These are phyloP conservation scores for Drosophila mayaguana DNA, from an alignment of 2,888 invertebrate genomes.

Conservation along the genomic window DNA sequence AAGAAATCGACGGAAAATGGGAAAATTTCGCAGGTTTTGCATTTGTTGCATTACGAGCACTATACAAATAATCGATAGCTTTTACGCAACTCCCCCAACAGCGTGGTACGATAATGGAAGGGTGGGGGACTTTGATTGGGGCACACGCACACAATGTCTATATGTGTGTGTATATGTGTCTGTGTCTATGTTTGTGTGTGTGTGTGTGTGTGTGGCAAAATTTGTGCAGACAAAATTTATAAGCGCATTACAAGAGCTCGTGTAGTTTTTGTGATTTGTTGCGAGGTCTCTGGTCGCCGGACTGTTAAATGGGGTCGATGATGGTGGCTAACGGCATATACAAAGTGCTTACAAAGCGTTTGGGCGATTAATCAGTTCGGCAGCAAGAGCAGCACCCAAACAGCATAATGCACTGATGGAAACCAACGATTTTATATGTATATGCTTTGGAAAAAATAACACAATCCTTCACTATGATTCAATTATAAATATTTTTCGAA, in stretches of 20 bases:
- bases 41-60: slow-evolving; percentile 63
- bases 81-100: slow-evolving; percentile 62
- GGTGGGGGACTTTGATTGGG: slow-evolving; percentile 9
- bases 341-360: slow-evolving; percentile 80
- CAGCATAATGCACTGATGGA: slow-evolving; percentile 23
- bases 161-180: neutral
- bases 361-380: slow-evolving; percentile 78
- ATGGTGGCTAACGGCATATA: slow-evolving; percentile 29
- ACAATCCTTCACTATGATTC: neutral
- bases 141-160: neutral
- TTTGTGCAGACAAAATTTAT: slow-evolving; percentile 77
- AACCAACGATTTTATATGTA: neutral
- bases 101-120: slow-evolving; percentile 24
- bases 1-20: slow-evolving; percentile 36
- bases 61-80: slow-evolving; percentile 75
- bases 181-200: too few species aligned
- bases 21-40: slow-evolving; percentile 46
- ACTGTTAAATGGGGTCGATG: slow-evolving; percentile 37
- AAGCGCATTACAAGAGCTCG: slow-evolving; percentile 72
- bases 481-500: neutral
- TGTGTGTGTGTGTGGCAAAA: slow-evolving; percentile 46
- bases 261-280: slow-evolving; percentile 75
- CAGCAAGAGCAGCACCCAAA: slow-evolving; percentile 44
- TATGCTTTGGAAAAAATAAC: neutral
- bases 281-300: slow-evolving; percentile 23